These are phyloP conservation scores for Phalloptychus januarius DNA, from an alignment of 2,797 vertebrate genomes.

Conservation along the genomic window DNA sequence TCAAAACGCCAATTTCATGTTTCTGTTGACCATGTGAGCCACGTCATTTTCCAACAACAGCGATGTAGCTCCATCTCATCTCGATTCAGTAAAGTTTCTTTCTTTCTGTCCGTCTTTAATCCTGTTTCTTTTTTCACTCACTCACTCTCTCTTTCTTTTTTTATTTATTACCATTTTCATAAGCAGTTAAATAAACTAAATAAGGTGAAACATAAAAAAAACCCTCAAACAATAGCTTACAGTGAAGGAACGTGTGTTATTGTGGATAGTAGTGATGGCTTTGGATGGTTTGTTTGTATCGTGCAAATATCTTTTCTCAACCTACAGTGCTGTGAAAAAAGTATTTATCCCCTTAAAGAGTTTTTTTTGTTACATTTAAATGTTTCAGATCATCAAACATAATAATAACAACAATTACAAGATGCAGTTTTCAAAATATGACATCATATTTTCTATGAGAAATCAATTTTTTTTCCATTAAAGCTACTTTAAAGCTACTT, in stretches of 20 bases:
- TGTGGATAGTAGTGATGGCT: conserved; percentile 26
- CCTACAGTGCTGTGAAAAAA: not conserved
- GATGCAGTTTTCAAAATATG: not conserved
- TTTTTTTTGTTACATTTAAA: not conserved
- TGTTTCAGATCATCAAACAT: not conserved
- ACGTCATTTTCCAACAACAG: too few relatives aligned
- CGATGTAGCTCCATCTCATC: too few relatives aligned
- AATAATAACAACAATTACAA: not conserved
- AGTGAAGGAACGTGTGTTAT: conserved; percentile 27
- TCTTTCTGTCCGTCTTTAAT: too few relatives aligned
- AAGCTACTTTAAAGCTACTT: too few relatives aligned
- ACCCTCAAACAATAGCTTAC: not conserved
- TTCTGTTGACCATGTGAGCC: too few relatives aligned
- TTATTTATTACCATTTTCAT: not conserved
- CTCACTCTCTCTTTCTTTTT: too few relatives aligned
- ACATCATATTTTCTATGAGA: not conserved
- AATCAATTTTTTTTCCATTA: not conserved
- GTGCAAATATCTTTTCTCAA: conserved; percentile 17
- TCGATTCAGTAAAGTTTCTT: too few relatives aligned
- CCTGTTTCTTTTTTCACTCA: too few relatives aligned
- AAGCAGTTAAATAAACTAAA: not conserved
- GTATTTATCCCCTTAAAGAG: not conserved
- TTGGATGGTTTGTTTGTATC: conserved; percentile 47
- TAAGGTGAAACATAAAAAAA: not conserved
- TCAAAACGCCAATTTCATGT: too few relatives aligned